phyloP scores from a whole-genome alignment of 2,888 invertebrate genomes.

The Chloroclysta siterata region DNA sequence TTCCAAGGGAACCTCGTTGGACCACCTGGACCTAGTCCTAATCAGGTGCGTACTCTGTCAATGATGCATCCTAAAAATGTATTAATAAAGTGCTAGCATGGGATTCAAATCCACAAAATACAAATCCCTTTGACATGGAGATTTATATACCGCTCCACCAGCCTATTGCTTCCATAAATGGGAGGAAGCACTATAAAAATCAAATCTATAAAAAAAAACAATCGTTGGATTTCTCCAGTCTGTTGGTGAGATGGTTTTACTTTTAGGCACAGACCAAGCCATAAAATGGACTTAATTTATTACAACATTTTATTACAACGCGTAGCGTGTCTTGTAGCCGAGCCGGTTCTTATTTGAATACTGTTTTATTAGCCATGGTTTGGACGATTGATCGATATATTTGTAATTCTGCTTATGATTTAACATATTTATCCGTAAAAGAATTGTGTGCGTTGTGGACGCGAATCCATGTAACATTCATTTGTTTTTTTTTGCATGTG shows the following conservation, averaged over 20 bases:
- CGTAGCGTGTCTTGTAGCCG: not conserved
- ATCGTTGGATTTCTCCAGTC: not conserved
- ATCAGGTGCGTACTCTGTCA: slow-evolving; percentile 66
- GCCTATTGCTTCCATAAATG: not conserved
- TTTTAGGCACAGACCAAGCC: not conserved
- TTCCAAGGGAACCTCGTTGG: slow-evolving; percentile 88
- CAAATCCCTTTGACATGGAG: too few relatives aligned
- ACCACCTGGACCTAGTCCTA: slow-evolving; percentile 92
- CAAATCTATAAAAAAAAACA: too few relatives aligned
- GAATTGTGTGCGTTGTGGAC: not conserved
- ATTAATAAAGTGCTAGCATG: too few relatives aligned
- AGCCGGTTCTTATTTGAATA: not conserved
- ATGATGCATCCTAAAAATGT: too few relatives aligned
- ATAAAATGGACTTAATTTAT: not conserved
- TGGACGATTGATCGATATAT: not conserved
- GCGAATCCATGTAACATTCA: not conserved
- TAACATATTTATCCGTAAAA: not conserved
- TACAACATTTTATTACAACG: not conserved
- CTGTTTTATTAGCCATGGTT: not conserved
- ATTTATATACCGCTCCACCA: too few relatives aligned
- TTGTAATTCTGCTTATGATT: not conserved
- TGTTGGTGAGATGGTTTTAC: not conserved
- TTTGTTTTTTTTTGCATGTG: not conserved
- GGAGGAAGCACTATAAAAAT: not conserved
- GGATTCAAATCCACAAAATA: not conserved